Evolutionary conservation across 2,888 invertebrate genomes (phyloP), one percentile per base, ranked within the genome.

Genomic region (Pseudococcus jackbeardsleyi): DNA sequence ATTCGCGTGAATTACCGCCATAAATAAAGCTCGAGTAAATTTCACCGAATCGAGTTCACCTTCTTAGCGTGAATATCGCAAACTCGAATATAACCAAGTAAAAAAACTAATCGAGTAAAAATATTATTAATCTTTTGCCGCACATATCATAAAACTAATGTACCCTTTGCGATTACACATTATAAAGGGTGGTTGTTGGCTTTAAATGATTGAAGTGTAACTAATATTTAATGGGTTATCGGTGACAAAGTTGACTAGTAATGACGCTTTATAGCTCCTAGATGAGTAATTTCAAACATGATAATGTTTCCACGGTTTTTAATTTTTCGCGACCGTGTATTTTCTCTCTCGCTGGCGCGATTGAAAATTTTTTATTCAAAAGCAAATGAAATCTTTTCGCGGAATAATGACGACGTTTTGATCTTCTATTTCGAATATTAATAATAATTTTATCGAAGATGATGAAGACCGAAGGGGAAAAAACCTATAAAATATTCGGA

Each of bases 191-290:
- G 77, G 17, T 42, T 33, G 33, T 42, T 77, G 39, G 77, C 39
- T 17, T 77, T 77, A 77, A 42, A 39, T 39, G 39, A 77, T 77
- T 77, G 39, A 77, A 77, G 33, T 39, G 39, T 39, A 77, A 77
- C 77, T 39, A 39, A 77, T 77, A 33, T 77, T 77, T 39, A 77
- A 77, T 77, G 39, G 17, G 77, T 39, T 77, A 77, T 39, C 77
- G 17, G 77, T 42, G 17, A 42, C 19, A 77, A 77, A 77, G 33
- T 39, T 33, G 9, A 77, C 39, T 15, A 77, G 7, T 42, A 42
- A 33, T 77, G 33, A n/a, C 39, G 39, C n/a, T 77, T 77, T 77
- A 77, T 39, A 33, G 77, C 17, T 77, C 77, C 39, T 33, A 33
- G 39, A 77, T 77, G 77, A 77, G 77, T 77, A 39, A 77, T 77